These are phyloP conservation scores for Gambusia affinis DNA, from an alignment of 2,113 vertebrate genomes.

Conservation along the genomic window DNA sequence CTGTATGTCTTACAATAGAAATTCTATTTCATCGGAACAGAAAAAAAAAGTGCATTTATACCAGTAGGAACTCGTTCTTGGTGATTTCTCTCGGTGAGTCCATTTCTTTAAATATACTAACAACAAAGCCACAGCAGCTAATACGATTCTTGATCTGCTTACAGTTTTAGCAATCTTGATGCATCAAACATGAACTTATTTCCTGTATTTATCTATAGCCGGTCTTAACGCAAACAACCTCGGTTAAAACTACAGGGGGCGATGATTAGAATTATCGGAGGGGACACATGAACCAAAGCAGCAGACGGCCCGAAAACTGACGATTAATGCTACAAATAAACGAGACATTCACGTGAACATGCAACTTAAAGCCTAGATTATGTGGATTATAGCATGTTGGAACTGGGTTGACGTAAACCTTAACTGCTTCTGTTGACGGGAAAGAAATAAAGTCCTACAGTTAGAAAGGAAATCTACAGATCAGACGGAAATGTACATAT, in stretches of 20 bases:
- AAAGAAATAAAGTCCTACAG: conserved; percentile 17
- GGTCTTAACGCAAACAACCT: conserved; percentile 19
- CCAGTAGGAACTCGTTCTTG: conserved; percentile 67
- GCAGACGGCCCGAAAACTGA: neutral
- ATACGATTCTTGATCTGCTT: conserved; percentile 53
- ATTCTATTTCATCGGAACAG: conserved; percentile 70
- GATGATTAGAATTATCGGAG: conserved; percentile 5
- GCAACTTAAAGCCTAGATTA: conserved; percentile 63
- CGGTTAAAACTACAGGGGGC: conserved; percentile 29
- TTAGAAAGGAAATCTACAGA: conserved; percentile 32
- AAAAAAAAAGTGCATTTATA: conserved; percentile 74
- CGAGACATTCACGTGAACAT: conserved; percentile 57
- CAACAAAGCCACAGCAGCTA: conserved; percentile 71
- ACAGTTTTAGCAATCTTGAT: conserved; percentile 62
- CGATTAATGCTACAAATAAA: conserved; percentile 24
- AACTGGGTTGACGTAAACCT: conserved; percentile 46
- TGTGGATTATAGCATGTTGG: conserved; percentile 54
- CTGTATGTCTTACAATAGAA: conserved; percentile 59
- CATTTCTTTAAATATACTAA: conserved; percentile 58
- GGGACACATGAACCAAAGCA: neutral
- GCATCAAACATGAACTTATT: conserved; percentile 13
- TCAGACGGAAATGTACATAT: conserved; percentile 48
- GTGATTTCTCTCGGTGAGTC: conserved; percentile 53
- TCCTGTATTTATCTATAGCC: conserved; percentile 37
- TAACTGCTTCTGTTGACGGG: conserved; percentile 9